Percentiles rank a stretch among this genome's conserved stretches.
phyloP scores from a whole-genome alignment of 2,113 vertebrate genomes.

The Setophaga petechia region DNA sequence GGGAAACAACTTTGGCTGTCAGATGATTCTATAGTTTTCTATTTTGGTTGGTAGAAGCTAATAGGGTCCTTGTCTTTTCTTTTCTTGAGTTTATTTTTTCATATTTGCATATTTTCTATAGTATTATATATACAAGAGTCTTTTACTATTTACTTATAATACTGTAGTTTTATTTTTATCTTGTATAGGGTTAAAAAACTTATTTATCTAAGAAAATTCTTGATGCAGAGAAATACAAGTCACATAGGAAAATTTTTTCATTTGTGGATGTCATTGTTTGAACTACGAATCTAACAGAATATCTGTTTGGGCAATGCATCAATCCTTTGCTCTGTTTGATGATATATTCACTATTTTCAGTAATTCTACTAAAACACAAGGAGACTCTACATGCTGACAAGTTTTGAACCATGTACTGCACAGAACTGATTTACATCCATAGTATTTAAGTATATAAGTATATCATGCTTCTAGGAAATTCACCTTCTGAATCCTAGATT shows the following conservation, averaged over 20 bases:
- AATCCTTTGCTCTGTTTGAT: neutral
- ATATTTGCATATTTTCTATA: neutral
- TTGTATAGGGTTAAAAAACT: neutral
- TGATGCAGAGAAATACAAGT: neutral
- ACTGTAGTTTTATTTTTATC: neutral
- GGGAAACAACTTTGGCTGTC: neutral
- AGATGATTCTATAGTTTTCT: neutral
- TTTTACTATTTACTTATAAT: neutral
- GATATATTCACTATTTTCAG: neutral
- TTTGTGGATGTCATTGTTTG: neutral
- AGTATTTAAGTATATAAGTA: neutral
- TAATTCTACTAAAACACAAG: neutral
- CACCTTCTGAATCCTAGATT: neutral
- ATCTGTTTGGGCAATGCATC: neutral
- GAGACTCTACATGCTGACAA: neutral
- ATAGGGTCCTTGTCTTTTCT: neutral
- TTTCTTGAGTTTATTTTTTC: neutral
- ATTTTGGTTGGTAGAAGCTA: neutral
- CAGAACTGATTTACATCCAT: neutral
- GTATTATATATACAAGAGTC: fast-evolving
- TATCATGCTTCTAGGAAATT: neutral
- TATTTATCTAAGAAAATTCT: neutral
- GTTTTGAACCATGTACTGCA: neutral
- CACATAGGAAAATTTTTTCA: neutral
- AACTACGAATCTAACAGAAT: neutral